phyloP scores from a whole-genome alignment of 2,797 vertebrate species.

The Mallotus villosus region DNA sequence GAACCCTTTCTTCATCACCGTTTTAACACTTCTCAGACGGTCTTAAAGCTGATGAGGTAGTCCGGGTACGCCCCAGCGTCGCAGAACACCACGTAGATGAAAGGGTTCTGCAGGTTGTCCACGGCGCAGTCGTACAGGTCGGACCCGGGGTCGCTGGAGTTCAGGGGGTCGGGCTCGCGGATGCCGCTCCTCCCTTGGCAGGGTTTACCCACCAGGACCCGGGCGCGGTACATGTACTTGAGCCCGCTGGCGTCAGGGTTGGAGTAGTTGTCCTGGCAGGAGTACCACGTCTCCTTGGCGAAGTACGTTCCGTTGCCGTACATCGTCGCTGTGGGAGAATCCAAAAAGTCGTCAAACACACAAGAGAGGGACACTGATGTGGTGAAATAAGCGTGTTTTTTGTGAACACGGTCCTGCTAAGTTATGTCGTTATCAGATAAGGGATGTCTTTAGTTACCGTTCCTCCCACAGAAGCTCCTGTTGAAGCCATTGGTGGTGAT shows the following conservation, averaged over 20 bases:
- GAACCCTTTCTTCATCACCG: background rate
- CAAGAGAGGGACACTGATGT: too few relatives aligned
- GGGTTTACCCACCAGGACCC: constrained; percentile 53
- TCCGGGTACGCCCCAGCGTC: constrained; percentile 63
- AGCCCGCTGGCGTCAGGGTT: constrained; percentile 40
- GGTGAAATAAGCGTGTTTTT: too few relatives aligned
- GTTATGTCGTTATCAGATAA: background rate
- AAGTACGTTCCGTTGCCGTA: constrained; percentile 61
- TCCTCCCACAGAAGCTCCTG: constrained; percentile 64
- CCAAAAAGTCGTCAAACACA: too few relatives aligned
- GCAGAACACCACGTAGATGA: constrained; percentile 62
- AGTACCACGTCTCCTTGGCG: constrained; percentile 58
- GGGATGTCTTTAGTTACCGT: constrained; percentile 36
- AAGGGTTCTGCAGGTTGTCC: constrained; percentile 36
- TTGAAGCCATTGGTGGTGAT: constrained; percentile 62
- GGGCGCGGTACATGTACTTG: constrained; percentile 58
- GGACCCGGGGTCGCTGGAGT: constrained; percentile 27
- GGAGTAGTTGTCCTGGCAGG: constrained; percentile 48
- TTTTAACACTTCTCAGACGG: constrained; percentile 4
- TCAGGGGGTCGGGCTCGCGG: constrained; percentile 53
- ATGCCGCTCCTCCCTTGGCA: constrained; percentile 32
- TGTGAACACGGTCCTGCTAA: background rate
- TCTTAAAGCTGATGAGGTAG: constrained; percentile 60
- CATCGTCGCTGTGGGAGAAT: constrained; percentile 38
- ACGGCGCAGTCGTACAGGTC: constrained; percentile 63